Conservation (phyloP, 2,888 invertebrate species). For the Noctuana brunneofusca region DNA sequence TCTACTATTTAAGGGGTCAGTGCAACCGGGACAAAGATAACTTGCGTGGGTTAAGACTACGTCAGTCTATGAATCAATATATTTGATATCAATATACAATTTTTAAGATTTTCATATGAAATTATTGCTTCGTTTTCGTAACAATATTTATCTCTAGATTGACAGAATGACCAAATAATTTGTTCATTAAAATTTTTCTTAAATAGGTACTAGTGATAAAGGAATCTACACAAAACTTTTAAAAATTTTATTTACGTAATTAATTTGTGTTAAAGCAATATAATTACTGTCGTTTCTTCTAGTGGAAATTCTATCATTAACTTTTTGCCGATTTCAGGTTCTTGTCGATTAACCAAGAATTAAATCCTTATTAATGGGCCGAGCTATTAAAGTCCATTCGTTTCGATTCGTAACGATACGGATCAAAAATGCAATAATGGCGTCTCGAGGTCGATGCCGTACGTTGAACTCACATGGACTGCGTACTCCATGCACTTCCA, state of each 20-base stretch:
- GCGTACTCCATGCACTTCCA: constrained; percentile 23
- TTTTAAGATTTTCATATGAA: too few species aligned
- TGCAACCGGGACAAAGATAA: background rate
- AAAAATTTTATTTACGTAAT: background rate
- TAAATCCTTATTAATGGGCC: constrained; percentile 17
- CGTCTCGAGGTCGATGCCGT: constrained; percentile 63
- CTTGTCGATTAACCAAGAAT: background rate
- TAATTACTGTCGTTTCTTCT: too few species aligned
- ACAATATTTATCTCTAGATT: too few species aligned
- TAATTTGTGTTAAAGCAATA: background rate
- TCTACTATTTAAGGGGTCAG: constrained; percentile 33
- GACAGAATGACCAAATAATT: too few species aligned
- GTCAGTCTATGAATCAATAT: background rate
- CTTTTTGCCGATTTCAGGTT: background rate
- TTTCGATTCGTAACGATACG: constrained; percentile 34
- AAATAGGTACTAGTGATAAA: too few species aligned
- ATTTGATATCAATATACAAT: too few species aligned
- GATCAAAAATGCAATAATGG: constrained; percentile 45
- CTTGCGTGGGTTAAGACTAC: background rate
- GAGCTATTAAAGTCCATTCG: constrained; percentile 25
- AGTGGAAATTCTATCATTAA: constrained; percentile 3
- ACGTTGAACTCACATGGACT: constrained; percentile 57
- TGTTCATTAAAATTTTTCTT: too few species aligned
- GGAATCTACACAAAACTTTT: background rate
- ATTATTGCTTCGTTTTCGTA: too few species aligned